Evolutionary conservation across 2,113 vertebrate genomes (phyloP).

Genomic region (Silurus asotus): DNA sequence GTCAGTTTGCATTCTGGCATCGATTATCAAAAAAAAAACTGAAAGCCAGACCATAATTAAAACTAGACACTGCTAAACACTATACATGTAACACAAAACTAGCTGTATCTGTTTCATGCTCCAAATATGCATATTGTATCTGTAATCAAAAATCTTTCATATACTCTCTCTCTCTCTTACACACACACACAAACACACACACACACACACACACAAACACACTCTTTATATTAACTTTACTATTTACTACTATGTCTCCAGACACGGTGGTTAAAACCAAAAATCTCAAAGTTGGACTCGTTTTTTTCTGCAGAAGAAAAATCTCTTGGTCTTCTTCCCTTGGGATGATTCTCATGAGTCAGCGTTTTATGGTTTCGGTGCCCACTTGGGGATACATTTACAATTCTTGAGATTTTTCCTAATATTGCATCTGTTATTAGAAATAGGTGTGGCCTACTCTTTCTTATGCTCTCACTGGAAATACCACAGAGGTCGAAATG

Average conservation of each 20-base stretch:
- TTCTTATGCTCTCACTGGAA: neutral
- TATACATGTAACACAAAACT: slow-evolving; percentile 10
- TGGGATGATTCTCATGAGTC: too few species aligned
- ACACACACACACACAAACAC: too few species aligned
- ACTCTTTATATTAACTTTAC: too few species aligned
- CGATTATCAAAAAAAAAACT: neutral
- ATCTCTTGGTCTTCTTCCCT: too few species aligned
- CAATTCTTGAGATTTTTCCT: too few species aligned
- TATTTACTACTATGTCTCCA: too few species aligned
- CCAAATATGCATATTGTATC: neutral
- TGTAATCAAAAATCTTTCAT: neutral
- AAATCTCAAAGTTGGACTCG: too few species aligned
- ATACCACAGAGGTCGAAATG: neutral
- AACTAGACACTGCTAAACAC: neutral
- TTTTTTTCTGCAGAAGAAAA: too few species aligned
- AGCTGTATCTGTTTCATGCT: neutral
- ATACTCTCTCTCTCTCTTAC: neutral
- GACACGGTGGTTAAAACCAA: too few species aligned
- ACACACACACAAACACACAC: too few species aligned
- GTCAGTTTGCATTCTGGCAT: slow-evolving; percentile 11
- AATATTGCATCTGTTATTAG: neutral
- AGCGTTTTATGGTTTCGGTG: too few species aligned
- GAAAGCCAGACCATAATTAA: neutral
- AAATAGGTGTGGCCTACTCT: slow-evolving; percentile 3
- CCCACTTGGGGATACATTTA: too few species aligned